Base-by-base conservation (phyloP, 2,797 vertebrate species). In the Cebuella pygmaea region DNA sequence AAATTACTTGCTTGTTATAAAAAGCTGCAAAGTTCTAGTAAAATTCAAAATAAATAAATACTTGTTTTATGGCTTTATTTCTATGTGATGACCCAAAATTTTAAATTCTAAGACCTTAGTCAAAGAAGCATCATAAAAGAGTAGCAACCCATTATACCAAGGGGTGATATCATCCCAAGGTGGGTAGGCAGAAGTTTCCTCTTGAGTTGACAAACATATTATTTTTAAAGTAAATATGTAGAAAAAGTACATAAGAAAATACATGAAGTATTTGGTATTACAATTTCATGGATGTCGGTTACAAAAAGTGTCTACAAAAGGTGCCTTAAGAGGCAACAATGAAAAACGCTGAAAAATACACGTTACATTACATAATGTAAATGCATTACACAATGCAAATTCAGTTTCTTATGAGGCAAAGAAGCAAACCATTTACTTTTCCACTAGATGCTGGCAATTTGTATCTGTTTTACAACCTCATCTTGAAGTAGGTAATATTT, bases 51-150 rank as follows among this genome's bases (percentile, higher is more conserved):
- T n/a, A 84, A 92, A 26, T 3, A 74, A 82, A 36, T 74, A 9
- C 9, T n/a, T 57, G 2, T 17, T 95, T 81, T 78, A 55, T 78
- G 94, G n/a, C 27, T 95, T 96, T 97, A 57, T 75, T 87, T 75
- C 17, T 94, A 41, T 24, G 52, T 41, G 57, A 59, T 74, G 20
- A 93, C 2, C 11, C 46, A 27, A 96, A 57, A 78, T 76, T 27
- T 8, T 61, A 90, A 90, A 36, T 26, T 67, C 22, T 39, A 30
- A 2, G 81, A 87, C 26, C 55, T 33, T 74, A 57, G 2, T 41
- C 14, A 74, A 92, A 75, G 44, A 64, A 78, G 24, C 6, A 55
- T 72, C 46, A 86, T 78, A 22, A 64, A 85, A 76, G 27, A 64
- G 13, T 59, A 44, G 52, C 5, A 64, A 30, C 5, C 0, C 0